Evolutionary conservation across 2,113 vertebrate genomes (phyloP).

Genomic region (Thunnus maccoyii): DNA sequence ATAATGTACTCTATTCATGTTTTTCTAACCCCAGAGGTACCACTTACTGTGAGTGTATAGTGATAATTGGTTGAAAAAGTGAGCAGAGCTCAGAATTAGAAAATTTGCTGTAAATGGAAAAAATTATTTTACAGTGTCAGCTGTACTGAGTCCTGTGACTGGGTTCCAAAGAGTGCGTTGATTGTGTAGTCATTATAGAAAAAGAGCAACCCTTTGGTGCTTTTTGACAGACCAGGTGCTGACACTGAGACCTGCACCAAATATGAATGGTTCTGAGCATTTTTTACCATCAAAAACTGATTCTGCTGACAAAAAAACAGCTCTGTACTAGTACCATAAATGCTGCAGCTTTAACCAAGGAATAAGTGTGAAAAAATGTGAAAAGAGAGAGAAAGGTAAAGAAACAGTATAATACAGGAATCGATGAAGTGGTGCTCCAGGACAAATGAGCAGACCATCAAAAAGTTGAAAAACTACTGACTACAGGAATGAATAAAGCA

Average conservation of each 20-base stretch:
- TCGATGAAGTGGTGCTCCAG: background rate
- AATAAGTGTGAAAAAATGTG: background rate
- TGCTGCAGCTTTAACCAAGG: background rate
- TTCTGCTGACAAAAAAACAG: background rate
- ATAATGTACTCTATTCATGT: conserved; percentile 24
- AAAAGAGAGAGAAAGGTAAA: background rate
- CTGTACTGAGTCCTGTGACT: background rate
- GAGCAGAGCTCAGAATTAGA: conserved; percentile 41
- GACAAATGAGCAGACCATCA: conserved; percentile 23
- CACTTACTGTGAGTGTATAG: conserved; percentile 37
- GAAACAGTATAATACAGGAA: background rate
- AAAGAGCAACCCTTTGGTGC: conserved; percentile 6
- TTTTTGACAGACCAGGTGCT: background rate
- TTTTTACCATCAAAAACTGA: conserved; percentile 6
- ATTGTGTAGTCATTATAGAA: conserved; percentile 19
- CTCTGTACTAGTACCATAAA: background rate
- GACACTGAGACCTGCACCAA: background rate
- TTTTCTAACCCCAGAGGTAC: conserved; percentile 50
- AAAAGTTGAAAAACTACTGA: background rate
- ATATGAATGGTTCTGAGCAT: background rate
- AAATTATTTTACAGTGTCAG: conserved; percentile 12
- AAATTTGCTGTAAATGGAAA: conserved; percentile 29
- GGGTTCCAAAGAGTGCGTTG: conserved; percentile 7
- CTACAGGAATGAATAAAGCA: background rate
- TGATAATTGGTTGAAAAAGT: conserved; percentile 54